Base-by-base conservation (phyloP, 2,113 vertebrate species). In the Labeo catla region DNA sequence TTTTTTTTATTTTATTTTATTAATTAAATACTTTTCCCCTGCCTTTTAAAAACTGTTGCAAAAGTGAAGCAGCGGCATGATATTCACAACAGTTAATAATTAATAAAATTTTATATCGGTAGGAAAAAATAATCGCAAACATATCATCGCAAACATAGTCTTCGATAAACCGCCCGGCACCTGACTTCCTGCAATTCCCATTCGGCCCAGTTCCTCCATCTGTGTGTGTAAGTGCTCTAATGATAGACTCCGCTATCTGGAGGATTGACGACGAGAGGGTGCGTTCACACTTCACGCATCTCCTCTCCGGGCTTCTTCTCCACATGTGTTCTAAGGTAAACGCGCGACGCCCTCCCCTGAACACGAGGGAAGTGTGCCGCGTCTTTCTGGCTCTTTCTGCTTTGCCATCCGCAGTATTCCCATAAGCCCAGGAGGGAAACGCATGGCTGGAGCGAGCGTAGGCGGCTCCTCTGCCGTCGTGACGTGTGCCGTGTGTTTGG, bases 211-310 rank as follows among this genome's bases (percentile, higher is more conserved):
- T n/a, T 15, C 61, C 23, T 84, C 76, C 66, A 66, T 77, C 59
- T 81, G 84, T 61, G 84, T 87, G 77, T 86, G 61, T 88, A 86
- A 86, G 68, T 68, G 81, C 49, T 63, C 50, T 86, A 89, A 88
- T 89, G 86, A 87, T 87, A 76, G 86, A 87, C 80, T 87, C 81
- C 72, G 36, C 76, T 84, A 73, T 86, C 88, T 84, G 85, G 85
- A 86, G 85, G 47, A 57, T 72, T 52, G 73, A 49, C 43, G 13
- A 36, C 57, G 59, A 80, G 72, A 61, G 74, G 28, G 49, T 83
- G 59, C 59, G 72, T 89, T 89, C 82, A 89, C 85, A 84, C 85
- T 81, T 84, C 88, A 89, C 47, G 21, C 45, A 76, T 36, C 81
- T 65, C 68, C 81, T 49, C 81, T 76, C 65, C n/a, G 81, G 81